These are phyloP conservation scores for Leptopilina myrica DNA, from an alignment of 2,888 invertebrate species.

Conservation along the genomic window DNA sequence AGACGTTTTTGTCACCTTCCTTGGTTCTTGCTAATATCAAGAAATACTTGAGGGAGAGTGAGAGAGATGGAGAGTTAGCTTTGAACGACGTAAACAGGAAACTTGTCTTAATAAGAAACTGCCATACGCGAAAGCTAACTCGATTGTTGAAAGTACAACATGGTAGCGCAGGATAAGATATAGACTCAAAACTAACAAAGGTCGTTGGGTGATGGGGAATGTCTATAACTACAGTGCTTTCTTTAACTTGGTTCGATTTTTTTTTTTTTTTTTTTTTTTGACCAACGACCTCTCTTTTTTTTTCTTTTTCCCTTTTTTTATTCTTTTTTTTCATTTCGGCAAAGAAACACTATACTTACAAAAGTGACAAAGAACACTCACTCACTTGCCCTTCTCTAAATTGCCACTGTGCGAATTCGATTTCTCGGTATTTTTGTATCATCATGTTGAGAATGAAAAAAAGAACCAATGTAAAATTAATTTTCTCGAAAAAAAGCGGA, in stretches of 20 bases:
- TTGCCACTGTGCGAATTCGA: background rate
- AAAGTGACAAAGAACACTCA: constrained; percentile 20
- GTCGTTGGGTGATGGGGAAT: constrained; percentile 13
- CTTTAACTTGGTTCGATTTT: constrained; percentile 32
- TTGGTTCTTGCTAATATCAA: constrained; percentile 1
- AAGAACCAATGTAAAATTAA: background rate
- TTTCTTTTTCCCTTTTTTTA: no score
- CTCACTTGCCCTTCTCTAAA: background rate
- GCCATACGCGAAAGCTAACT: constrained; percentile 33
- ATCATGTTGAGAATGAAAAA: background rate
- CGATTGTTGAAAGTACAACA: constrained; percentile 33
- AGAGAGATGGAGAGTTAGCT: constrained; percentile 10
- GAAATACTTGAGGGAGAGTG: constrained; percentile 17
- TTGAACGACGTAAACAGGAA: constrained; percentile 25
- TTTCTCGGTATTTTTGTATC: background rate
- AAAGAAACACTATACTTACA: constrained; percentile 7
- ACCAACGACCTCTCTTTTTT: constrained; percentile 9
- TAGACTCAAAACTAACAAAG: constrained; percentile 35
- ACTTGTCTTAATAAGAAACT: constrained; percentile 37
- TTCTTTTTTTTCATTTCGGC: constrained; percentile 9
- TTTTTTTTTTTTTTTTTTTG: constrained; percentile 3
- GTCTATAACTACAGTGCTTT: constrained; percentile 17
- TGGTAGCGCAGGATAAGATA: background rate
- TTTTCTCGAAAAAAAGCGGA: no score
- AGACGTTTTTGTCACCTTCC: constrained; percentile 5